Percentiles rank a stretch among this genome's conserved stretches.
Evolutionary conservation across 2,888 invertebrate species (phyloP).

Genomic region (Subacronicta megacephala): DNA sequence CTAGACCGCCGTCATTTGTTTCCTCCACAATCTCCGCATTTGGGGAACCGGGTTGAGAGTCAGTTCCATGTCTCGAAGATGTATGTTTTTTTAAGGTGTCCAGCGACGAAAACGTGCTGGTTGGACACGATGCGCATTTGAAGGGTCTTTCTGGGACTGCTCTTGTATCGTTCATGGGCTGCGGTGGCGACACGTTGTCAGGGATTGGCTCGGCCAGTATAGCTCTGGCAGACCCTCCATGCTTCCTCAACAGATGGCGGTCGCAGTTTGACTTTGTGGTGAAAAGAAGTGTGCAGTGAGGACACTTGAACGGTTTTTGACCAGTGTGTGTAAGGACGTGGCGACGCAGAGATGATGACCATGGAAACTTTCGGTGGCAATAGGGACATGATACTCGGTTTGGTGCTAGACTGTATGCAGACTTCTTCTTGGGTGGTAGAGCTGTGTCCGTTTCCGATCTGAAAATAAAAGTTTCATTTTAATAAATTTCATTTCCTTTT

Average conservation of each 20-base stretch:
- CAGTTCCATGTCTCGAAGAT: constrained; percentile 91
- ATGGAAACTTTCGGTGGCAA: constrained; percentile 98
- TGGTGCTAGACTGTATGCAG: constrained; percentile 98
- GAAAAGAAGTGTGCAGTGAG: constrained; percentile 97
- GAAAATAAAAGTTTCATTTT: constrained; percentile 58
- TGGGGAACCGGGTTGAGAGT: constrained; percentile 82
- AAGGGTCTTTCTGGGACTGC: constrained; percentile 94
- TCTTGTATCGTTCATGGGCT: constrained; percentile 81
- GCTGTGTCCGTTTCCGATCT: constrained; percentile 92
- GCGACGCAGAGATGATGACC: constrained; percentile 98
- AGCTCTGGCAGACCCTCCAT: constrained; percentile 88
- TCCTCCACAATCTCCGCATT: constrained; percentile 74
- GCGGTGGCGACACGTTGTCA: constrained; percentile 73
- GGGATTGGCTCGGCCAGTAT: constrained; percentile 79
- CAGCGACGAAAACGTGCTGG: constrained; percentile 94
- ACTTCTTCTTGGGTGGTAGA: constrained; percentile 94
- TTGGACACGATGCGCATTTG: constrained; percentile 94
- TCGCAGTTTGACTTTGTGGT: constrained; percentile 99
- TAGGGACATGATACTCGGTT: constrained; percentile 98
- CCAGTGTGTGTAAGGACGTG: constrained; percentile 98
- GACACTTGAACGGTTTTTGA: constrained; percentile 98
- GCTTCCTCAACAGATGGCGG: constrained; percentile 97
- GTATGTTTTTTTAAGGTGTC: constrained; percentile 95
- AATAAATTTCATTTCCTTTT: too few species aligned
- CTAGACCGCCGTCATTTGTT: constrained; percentile 90